A percentile compares a stretch with the other conserved stretches of the same genome.
phyloP scores from a whole-genome alignment of 2,113 vertebrate genomes.

The Notothenia coriiceps region DNA sequence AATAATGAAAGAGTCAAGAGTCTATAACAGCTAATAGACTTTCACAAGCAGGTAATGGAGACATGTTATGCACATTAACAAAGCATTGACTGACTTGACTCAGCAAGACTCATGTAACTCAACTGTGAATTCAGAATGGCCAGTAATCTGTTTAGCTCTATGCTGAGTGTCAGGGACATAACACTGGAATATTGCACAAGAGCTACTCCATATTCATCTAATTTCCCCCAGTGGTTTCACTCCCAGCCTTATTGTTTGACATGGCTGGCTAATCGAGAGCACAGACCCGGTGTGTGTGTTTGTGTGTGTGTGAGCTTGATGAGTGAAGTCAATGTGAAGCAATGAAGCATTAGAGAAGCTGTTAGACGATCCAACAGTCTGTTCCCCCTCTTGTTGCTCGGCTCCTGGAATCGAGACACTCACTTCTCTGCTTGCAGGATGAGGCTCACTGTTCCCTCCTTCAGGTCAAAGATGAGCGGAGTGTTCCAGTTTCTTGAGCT shows the following conservation, averaged over 20 bases:
- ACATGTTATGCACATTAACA: conserved; percentile 45
- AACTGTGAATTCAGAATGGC: conserved; percentile 61
- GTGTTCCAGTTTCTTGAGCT: conserved; percentile 98
- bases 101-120: conserved; percentile 36
- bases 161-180: conserved; percentile 55
- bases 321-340: conserved; percentile 60
- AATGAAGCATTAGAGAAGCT: conserved; percentile 72
- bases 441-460: conserved; percentile 95
- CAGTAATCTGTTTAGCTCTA: conserved; percentile 69
- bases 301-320: conserved; percentile 39
- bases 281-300: background rate
- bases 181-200: conserved; percentile 69
- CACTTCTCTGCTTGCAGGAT: conserved; percentile 96
- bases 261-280: conserved; percentile 53
- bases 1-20: conserved; percentile 28
- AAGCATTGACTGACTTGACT: conserved; percentile 41
- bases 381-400: conserved; percentile 47
- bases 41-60: conserved; percentile 42
- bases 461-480: conserved; percentile 96
- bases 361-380: conserved; percentile 57
- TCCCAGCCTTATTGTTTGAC: conserved; percentile 73
- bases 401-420: conserved; percentile 63
- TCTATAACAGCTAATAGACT: conserved; percentile 51
- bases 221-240: conserved; percentile 74
- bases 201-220: conserved; percentile 77